Percentiles rank a stretch among this genome's conserved stretches.
phyloP scores from a whole-genome alignment of 1,140 invertebrate genomes.

The Trichonephila clavipes region DNA sequence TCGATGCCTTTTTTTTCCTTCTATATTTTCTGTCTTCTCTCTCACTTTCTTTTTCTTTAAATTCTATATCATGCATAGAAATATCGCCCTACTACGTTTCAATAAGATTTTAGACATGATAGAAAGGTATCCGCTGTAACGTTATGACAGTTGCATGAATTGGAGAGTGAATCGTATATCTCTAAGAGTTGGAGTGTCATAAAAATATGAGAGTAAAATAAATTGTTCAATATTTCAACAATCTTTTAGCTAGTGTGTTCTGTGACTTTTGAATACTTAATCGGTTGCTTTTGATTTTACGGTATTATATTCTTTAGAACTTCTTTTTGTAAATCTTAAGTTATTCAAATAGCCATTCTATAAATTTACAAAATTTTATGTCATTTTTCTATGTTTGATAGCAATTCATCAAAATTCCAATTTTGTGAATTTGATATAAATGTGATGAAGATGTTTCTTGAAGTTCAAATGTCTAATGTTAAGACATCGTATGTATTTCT shows the following conservation, averaged over 20 bases:
- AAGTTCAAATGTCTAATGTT: too few relatives aligned
- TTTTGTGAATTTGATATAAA: too few relatives aligned
- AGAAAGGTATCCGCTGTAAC: neutral
- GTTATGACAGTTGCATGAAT: constrained; percentile 42
- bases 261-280: neutral
- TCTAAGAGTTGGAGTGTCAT: neutral
- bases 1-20: too few relatives aligned
- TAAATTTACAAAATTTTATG: too few relatives aligned
- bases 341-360: too few relatives aligned
- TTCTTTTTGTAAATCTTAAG: too few relatives aligned
- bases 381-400: too few relatives aligned
- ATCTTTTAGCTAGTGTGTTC: neutral
- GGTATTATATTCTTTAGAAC: too few relatives aligned
- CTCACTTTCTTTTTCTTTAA: neutral
- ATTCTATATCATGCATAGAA: constrained; percentile 8
- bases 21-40: too few relatives aligned
- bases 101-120: constrained; percentile 10
- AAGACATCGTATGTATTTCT: too few relatives aligned
- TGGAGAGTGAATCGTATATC: constrained; percentile 10
- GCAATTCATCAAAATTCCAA: too few relatives aligned
- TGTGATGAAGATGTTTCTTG: too few relatives aligned
- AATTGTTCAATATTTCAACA: neutral
- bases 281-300: neutral
- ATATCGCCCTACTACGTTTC: neutral
- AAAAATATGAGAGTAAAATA: neutral